These are phyloP conservation scores for Anthoscopus minutus DNA, from an alignment of 2,113 vertebrate species.

Conservation along the genomic window DNA sequence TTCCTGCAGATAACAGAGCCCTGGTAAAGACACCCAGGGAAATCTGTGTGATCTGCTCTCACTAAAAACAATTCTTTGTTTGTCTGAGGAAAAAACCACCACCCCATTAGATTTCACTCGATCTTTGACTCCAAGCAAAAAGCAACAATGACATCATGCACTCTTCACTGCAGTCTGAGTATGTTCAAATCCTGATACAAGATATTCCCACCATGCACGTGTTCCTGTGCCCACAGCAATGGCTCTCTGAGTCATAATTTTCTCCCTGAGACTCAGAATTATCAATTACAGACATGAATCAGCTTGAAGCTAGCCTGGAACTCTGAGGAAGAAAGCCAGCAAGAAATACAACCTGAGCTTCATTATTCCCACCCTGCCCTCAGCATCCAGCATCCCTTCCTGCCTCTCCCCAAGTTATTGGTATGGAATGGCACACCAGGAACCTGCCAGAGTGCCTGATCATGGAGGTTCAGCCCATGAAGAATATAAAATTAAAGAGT, in stretches of 20 bases:
- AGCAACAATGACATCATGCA: background rate
- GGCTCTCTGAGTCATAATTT: background rate
- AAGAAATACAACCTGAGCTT: background rate
- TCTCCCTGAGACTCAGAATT: background rate
- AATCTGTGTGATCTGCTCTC: constrained; percentile 4
- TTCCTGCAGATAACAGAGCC: background rate
- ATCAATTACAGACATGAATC: background rate
- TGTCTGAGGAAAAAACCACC: background rate
- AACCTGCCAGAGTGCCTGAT: background rate
- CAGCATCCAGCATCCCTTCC: background rate
- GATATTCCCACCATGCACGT: background rate
- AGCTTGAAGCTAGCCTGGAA: background rate
- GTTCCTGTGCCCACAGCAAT: background rate
- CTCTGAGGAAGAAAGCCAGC: background rate
- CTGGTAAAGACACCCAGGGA: background rate
- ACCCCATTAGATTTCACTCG: background rate
- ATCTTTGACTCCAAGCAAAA: constrained; percentile 2
- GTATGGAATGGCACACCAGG: background rate
- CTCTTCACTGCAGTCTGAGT: background rate
- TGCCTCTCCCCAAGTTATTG: background rate
- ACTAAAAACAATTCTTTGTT: constrained; percentile 14
- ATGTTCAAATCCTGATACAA: background rate
- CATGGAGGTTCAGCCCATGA: background rate
- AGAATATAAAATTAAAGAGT: background rate
- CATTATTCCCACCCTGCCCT: background rate